phyloP scores from a whole-genome alignment of 2,888 invertebrate species.

The Bibio marci region DNA sequence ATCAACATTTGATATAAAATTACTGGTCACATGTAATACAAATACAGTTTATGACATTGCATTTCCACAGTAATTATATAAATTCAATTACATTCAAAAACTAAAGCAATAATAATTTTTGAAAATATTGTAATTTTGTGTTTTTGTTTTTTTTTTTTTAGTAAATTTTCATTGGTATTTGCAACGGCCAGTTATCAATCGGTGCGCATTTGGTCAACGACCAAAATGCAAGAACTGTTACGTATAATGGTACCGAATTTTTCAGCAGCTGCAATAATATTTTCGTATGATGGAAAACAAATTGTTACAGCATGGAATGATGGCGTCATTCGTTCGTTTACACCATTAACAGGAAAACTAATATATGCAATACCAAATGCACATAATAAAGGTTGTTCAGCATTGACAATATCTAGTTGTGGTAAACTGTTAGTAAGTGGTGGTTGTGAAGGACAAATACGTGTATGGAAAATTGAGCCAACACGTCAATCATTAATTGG shows the following conservation, averaged over 20 bases:
- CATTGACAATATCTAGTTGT: conserved; percentile 54
- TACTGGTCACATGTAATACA: conserved; percentile 69
- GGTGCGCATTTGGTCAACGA: conserved; percentile 71
- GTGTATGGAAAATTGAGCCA: conserved; percentile 61
- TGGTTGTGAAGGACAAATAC: conserved; percentile 83
- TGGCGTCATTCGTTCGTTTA: conserved; percentile 64
- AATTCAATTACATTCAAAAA: neutral
- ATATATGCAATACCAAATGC: conserved; percentile 75
- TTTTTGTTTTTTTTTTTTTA: conserved; percentile 22
- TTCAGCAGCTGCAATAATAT: conserved; percentile 59
- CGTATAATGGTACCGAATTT: conserved; percentile 78
- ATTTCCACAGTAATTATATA: conserved; percentile 55
- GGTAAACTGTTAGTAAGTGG: conserved; percentile 65
- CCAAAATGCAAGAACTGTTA: conserved; percentile 59
- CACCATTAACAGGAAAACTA: conserved; percentile 62
- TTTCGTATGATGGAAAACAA: conserved; percentile 61
- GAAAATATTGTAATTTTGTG: neutral
- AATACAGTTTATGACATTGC: conserved; percentile 61
- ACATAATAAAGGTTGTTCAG: conserved; percentile 67
- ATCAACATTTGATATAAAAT: conserved; percentile 43
- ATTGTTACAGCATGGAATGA: conserved; percentile 76
- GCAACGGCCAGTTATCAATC: conserved; percentile 74
- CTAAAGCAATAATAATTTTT: conserved; percentile 1
- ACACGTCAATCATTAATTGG: conserved; percentile 47
- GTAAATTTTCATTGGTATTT: conserved; percentile 67